These are phyloP conservation scores for Mimas tiliae DNA, from an alignment of 2,888 invertebrate genomes.

Conservation along the genomic window DNA sequence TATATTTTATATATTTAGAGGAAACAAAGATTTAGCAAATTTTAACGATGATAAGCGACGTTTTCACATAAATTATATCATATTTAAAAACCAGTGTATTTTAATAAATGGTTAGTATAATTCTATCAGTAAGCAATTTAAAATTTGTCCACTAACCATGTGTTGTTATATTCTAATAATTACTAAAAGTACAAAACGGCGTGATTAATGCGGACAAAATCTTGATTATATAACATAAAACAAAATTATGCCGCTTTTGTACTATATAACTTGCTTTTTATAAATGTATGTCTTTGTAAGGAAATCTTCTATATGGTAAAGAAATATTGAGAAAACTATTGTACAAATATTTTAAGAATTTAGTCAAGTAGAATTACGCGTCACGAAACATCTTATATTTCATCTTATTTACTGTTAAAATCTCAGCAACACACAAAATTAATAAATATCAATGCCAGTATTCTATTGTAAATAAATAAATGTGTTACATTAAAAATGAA, in stretches of 20 bases:
- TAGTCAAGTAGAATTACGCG: constrained; percentile 48
- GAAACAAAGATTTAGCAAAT: constrained; percentile 11
- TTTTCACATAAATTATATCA: constrained; percentile 25
- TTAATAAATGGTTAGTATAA: constrained; percentile 34
- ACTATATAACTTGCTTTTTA: constrained; percentile 43
- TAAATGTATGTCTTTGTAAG: constrained; percentile 43
- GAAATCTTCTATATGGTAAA: constrained; percentile 43
- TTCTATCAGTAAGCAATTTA: constrained; percentile 24
- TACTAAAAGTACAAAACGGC: constrained; percentile 35
- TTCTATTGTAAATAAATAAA: constrained; percentile 81
- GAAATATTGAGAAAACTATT: constrained; percentile 52
- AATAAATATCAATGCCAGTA: constrained; percentile 79
- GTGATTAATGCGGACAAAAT: constrained; percentile 31
- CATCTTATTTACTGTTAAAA: constrained; percentile 10
- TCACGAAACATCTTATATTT: constrained; percentile 24
- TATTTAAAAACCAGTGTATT: constrained; percentile 41
- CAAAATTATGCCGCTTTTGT: constrained; percentile 44
- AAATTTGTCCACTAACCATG: constrained; percentile 27
- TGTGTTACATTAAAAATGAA: constrained; percentile 74
- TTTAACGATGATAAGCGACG: constrained; percentile 37
- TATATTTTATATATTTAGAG: constrained; percentile 11
- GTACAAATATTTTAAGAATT: constrained; percentile 65
- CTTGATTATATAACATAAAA: constrained; percentile 21
- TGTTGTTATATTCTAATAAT: constrained; percentile 27
- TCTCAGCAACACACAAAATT: constrained; percentile 46